Evolutionary conservation across 2,113 vertebrate genomes (phyloP).

Genomic region (Tauraco erythrolophus): DNA sequence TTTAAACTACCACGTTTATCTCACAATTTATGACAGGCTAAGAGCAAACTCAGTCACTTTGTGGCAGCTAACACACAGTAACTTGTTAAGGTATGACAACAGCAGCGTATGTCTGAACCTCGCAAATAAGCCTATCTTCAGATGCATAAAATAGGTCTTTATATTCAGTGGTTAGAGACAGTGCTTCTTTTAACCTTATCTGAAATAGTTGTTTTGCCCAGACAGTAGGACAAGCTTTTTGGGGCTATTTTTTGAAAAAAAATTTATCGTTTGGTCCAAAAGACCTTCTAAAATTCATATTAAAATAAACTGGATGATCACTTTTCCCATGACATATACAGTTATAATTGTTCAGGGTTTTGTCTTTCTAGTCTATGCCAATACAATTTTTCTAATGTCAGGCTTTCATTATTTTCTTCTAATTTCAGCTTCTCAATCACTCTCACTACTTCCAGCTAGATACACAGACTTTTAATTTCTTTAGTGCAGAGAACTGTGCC

Average conservation of each 20-base stretch:
- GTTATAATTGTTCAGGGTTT: background rate
- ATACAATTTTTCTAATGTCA: background rate
- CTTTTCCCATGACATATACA: background rate
- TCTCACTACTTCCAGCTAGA: background rate
- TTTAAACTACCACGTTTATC: background rate
- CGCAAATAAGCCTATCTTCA: background rate
- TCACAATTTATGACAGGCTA: background rate
- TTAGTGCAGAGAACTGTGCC: background rate
- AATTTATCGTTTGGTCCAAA: background rate
- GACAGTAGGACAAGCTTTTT: background rate
- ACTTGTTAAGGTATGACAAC: background rate
- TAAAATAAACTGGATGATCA: background rate
- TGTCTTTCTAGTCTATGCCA: background rate
- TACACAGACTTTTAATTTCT: background rate
- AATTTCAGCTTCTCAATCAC: background rate
- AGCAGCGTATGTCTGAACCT: background rate
- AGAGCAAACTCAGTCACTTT: background rate
- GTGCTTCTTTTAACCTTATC: background rate
- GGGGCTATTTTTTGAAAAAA: background rate
- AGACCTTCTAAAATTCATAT: background rate
- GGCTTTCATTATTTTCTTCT: background rate
- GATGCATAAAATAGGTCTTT: background rate
- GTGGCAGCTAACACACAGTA: background rate
- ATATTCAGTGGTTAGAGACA: background rate
- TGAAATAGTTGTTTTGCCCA: background rate